phyloP scores from a whole-genome alignment of 2,797 vertebrate species.

The Cottoperca gobio region DNA sequence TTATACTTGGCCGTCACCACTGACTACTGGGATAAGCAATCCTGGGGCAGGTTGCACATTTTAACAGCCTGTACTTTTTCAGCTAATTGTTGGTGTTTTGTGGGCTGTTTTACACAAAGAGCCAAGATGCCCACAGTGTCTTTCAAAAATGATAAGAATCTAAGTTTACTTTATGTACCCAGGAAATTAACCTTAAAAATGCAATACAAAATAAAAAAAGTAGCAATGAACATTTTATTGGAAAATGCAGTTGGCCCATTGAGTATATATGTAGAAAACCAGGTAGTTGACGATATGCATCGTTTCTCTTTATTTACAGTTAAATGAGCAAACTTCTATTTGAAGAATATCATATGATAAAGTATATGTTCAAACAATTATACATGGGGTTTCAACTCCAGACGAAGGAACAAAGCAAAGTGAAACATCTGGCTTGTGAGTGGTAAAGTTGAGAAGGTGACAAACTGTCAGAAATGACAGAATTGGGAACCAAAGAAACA shows the following conservation, averaged over 20 bases:
- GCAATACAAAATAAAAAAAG: background rate
- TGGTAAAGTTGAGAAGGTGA: slow-evolving; percentile 1
- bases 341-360: background rate
- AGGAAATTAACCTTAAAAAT: slow-evolving; percentile 21
- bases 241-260: background rate
- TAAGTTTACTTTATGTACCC: background rate
- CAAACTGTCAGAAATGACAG: slow-evolving; percentile 11
- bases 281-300: background rate
- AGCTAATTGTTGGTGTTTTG: slow-evolving; percentile 16
- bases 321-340: background rate
- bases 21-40: slow-evolving; percentile 4
- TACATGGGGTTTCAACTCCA: background rate
- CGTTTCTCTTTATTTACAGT: background rate
- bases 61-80: slow-evolving; percentile 12
- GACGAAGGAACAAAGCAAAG: background rate
- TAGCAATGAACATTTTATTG: background rate
- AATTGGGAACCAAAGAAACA: slow-evolving; percentile 19
- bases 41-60: slow-evolving; percentile 4
- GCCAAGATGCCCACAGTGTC: background rate
- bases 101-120: slow-evolving; percentile 6
- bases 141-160: slow-evolving; percentile 2
- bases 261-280: slow-evolving; percentile 4
- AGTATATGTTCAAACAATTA: background rate
- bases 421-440: background rate
- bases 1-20: slow-evolving; percentile 8